phyloP scores from a whole-genome alignment of 2,888 invertebrate genomes.

The Agriotes lineatus region DNA sequence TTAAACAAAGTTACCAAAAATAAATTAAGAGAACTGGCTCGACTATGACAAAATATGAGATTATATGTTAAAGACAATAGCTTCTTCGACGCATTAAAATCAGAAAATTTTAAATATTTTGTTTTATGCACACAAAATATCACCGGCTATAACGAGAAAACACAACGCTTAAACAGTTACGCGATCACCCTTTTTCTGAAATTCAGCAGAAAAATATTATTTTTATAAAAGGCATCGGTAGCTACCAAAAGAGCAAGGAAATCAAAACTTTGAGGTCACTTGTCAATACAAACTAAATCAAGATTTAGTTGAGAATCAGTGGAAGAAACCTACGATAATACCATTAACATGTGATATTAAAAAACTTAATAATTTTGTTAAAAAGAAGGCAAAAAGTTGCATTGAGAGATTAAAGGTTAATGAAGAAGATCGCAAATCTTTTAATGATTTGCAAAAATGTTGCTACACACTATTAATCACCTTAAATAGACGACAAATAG shows the following conservation, averaged over 20 bases:
- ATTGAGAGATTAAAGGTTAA: slow-evolving; percentile 11
- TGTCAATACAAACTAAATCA: slow-evolving; percentile 5
- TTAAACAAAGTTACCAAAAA: slow-evolving; percentile 14
- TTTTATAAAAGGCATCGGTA: background rate
- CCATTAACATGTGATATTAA: slow-evolving; percentile 13
- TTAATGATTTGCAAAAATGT: background rate
- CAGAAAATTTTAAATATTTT: slow-evolving; percentile 20
- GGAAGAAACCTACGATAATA: slow-evolving; percentile 9
- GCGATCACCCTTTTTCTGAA: too few relatives aligned
- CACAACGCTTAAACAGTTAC: background rate
- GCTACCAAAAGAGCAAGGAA: slow-evolving; percentile 2
- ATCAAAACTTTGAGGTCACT: background rate
- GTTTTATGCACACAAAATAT: slow-evolving; percentile 19
- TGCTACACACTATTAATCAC: slow-evolving; percentile 17
- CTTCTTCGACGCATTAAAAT: slow-evolving; percentile 6
- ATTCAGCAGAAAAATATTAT: slow-evolving; percentile 3
- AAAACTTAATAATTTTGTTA: slow-evolving; percentile 10
- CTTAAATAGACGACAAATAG: background rate
- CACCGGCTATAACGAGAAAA: slow-evolving; percentile 6
- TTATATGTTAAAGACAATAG: slow-evolving; percentile 4
- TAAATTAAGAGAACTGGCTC: slow-evolving; percentile 15
- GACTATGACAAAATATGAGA: slow-evolving; percentile 14
- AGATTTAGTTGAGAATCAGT: slow-evolving; percentile 4
- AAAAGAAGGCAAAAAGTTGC: slow-evolving; percentile 8
- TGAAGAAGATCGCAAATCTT: slow-evolving; percentile 6